Conservation (phyloP, 35 echinoderm and acorn worm species). For the Heliocidaris erythrogramma region DNA sequence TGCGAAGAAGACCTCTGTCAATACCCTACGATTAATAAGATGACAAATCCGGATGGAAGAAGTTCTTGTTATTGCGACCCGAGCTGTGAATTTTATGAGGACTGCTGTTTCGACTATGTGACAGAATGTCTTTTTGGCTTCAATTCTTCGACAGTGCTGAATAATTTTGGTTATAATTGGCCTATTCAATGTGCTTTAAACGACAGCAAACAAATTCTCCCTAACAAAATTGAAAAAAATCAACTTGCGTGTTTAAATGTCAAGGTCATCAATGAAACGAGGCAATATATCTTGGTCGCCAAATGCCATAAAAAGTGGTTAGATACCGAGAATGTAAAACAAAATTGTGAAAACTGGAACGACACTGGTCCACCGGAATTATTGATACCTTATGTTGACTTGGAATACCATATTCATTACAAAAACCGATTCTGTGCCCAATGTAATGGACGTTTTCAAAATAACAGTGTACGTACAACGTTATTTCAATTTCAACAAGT, state of each 20-base stretch:
- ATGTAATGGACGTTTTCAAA: background rate
- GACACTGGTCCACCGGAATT: background rate
- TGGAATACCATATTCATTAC: background rate
- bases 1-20: background rate
- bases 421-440: background rate
- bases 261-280: background rate
- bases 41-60: background rate
- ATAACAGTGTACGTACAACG: background rate
- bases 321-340: background rate
- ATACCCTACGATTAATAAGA: background rate
- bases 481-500: background rate
- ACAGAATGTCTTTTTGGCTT: background rate
- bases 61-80: background rate
- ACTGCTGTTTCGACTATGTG: constrained; percentile 5
- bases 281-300: background rate
- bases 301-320: background rate
- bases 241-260: background rate
- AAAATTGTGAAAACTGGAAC: background rate
- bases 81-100: background rate
- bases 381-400: background rate
- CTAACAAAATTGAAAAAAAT: background rate
- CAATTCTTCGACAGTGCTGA: background rate
- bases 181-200: background rate
- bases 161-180: background rate
- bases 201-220: background rate